Percentiles rank a stretch among this genome's conserved stretches.
These are phyloP conservation scores for Euzophera pinguis DNA, from an alignment of 2,888 invertebrate genomes.

Conservation along the genomic window DNA sequence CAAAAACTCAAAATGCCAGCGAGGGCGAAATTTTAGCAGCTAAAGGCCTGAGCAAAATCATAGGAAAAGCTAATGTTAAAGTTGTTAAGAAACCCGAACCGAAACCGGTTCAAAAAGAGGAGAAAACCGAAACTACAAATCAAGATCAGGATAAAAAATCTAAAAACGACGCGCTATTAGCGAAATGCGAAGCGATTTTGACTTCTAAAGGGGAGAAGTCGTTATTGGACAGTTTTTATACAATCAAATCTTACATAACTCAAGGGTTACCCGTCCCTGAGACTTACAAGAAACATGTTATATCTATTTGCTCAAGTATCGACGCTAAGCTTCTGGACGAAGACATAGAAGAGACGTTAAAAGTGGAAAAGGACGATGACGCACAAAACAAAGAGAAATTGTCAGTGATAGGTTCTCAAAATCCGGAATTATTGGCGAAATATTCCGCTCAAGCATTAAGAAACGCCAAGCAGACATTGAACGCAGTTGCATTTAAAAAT, in stretches of 20 bases:
- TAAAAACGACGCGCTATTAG: constrained; percentile 53
- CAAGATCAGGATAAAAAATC: constrained; percentile 34
- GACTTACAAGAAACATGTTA: constrained; percentile 62
- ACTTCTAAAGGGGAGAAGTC: constrained; percentile 62
- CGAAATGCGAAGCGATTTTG: constrained; percentile 62
- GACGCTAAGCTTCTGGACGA: constrained; percentile 61
- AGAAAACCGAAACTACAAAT: constrained; percentile 26
- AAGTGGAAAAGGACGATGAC: constrained; percentile 31
- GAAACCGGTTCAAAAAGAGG: constrained; percentile 36
- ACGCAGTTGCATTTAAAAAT: constrained; percentile 61
- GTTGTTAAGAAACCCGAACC: constrained; percentile 41
- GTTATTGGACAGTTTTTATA: constrained; percentile 61
- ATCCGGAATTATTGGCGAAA: constrained; percentile 58
- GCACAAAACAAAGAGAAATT: constrained; percentile 30
- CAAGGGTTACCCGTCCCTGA: constrained; percentile 65
- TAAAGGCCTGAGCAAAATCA: constrained; percentile 68
- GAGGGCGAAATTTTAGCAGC: constrained; percentile 71
- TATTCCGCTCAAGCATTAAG: constrained; percentile 64
- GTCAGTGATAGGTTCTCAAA: constrained; percentile 43
- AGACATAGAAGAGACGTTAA: constrained; percentile 47
- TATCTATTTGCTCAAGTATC: constrained; percentile 62
- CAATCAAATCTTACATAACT: constrained; percentile 62
- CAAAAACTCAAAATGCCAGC: constrained; percentile 43
- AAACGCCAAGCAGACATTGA: constrained; percentile 62
- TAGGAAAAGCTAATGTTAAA: constrained; percentile 51